These are phyloP conservation scores for Amazonetta brasiliensis DNA, from an alignment of 2,797 vertebrate species.

Conservation along the genomic window DNA sequence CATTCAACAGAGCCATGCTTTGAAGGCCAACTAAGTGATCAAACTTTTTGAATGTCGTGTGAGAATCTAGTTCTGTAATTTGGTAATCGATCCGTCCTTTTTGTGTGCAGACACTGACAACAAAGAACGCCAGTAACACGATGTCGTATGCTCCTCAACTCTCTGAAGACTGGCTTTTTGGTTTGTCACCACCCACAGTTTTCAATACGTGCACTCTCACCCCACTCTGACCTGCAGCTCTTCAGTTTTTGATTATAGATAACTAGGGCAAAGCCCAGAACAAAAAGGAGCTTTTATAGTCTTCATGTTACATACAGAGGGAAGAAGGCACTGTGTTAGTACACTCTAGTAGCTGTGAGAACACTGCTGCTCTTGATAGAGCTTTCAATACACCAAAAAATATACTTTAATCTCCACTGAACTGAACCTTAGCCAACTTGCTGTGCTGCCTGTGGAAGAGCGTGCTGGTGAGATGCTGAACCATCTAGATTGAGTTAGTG, in stretches of 20 bases:
- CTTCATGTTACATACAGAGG: not conserved
- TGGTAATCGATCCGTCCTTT: not conserved
- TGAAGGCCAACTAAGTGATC: not conserved
- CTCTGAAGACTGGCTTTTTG: not conserved
- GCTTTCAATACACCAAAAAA: not conserved
- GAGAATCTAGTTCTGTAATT: not conserved
- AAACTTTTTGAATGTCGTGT: not conserved
- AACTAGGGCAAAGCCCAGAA: not conserved
- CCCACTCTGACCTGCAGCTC: not conserved
- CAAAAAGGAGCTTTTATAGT: not conserved
- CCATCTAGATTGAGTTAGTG: not conserved
- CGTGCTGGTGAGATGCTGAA: not conserved
- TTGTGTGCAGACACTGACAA: not conserved
- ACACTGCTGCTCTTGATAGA: not conserved
- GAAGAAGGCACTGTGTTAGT: not conserved
- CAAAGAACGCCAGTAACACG: not conserved
- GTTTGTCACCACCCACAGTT: not conserved
- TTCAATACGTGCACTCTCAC: not conserved
- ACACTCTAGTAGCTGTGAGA: not conserved
- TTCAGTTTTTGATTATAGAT: not conserved
- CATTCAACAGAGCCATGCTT: not conserved
- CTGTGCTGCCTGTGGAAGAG: not conserved
- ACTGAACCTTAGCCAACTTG: not conserved
- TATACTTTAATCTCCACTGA: not conserved
- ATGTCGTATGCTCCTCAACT: not conserved